These are phyloP conservation scores for Prionailurus viverrinus DNA, from an alignment of 2,113 vertebrate genomes.

Conservation along the genomic window DNA sequence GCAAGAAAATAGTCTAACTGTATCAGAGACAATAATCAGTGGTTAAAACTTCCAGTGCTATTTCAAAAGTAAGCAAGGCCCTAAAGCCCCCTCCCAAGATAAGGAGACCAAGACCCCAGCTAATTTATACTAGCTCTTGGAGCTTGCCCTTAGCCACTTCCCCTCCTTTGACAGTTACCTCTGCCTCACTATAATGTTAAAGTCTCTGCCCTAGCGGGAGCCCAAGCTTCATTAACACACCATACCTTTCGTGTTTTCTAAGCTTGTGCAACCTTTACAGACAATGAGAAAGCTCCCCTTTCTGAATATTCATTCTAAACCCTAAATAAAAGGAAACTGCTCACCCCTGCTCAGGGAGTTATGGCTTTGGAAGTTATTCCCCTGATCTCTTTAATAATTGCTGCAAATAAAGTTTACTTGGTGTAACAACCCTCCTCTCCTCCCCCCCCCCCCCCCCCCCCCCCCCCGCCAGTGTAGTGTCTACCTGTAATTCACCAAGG, in stretches of 20 bases:
- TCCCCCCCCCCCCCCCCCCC: accelerated
- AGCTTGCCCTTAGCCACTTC: background rate
- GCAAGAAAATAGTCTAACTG: background rate
- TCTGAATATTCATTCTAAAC: background rate
- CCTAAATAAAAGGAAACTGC: background rate
- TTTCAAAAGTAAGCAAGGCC: background rate
- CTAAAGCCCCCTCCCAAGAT: background rate
- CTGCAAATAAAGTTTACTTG: background rate
- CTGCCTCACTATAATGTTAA: background rate
- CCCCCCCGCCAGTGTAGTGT: too few species aligned
- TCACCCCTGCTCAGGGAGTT: background rate
- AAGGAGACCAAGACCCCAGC: background rate
- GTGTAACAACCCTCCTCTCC: background rate
- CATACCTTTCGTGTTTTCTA: background rate
- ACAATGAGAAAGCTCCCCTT: background rate
- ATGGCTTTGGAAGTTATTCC: background rate
- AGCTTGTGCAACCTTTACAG: background rate
- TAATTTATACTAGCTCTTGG: background rate
- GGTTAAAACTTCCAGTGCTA: background rate
- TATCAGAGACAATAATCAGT: background rate
- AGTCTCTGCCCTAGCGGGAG: background rate
- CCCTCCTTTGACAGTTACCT: background rate
- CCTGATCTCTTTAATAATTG: background rate
- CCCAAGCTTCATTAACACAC: background rate
- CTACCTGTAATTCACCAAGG: background rate